phyloP scores from a whole-genome alignment of 1,140 invertebrate genomes.

The Aplysia californica region DNA sequence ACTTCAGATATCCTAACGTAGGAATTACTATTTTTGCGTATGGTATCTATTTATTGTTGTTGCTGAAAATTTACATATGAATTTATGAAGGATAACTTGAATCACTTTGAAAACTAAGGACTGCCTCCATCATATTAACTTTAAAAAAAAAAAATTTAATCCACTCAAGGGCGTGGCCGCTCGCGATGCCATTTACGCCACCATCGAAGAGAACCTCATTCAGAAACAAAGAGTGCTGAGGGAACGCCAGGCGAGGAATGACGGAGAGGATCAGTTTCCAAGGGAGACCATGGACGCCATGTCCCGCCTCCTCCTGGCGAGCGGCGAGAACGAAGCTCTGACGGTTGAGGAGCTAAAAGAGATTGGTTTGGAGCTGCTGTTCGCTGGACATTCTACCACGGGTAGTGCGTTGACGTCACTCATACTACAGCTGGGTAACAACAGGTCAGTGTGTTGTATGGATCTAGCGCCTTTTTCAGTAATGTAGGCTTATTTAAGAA shows the following conservation, averaged over 20 bases:
- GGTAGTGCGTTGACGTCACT: constrained; percentile 48
- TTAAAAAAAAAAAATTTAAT: no score
- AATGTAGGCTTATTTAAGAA: no score
- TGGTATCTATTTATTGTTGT: no score
- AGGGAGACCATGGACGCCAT: constrained; percentile 34
- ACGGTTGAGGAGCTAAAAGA: constrained; percentile 40
- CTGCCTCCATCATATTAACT: no score
- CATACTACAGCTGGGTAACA: constrained; percentile 41
- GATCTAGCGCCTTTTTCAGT: no score
- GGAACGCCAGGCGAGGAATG: no score
- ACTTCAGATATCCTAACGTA: no score
- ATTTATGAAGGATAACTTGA: no score
- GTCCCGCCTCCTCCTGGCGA: constrained; percentile 33
- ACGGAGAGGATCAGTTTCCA: neutral
- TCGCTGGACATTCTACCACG: constrained; percentile 49
- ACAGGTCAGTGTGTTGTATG: constrained; percentile 26
- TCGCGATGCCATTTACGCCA: no score
- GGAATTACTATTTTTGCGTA: no score
- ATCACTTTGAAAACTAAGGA: no score
- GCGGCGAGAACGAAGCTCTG: constrained; percentile 34
- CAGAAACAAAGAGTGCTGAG: constrained; percentile 16
- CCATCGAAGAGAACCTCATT: constrained; percentile 42
- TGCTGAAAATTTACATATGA: no score
- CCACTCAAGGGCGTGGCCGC: constrained; percentile 53
- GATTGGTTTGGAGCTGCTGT: constrained; percentile 47